Percentiles rank a stretch among this genome's conserved stretches.
Conservation (phyloP, 1,140 invertebrate species). For the Drosophila ohnishii region DNA sequence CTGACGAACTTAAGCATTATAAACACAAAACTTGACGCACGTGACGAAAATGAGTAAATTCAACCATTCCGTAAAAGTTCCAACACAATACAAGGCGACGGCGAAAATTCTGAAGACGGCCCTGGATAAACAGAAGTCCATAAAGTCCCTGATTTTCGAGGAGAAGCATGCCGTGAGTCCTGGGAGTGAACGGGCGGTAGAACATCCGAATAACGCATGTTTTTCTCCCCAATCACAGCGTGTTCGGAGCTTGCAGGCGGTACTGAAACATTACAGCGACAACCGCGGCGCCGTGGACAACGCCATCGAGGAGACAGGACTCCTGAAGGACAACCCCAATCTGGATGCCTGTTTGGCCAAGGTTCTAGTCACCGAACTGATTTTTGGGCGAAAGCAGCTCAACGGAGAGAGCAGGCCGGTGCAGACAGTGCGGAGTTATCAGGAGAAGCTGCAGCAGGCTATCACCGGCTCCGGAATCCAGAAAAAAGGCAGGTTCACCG, state of each 20-base stretch:
- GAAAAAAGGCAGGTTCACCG: conserved; percentile 64
- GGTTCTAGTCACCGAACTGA: conserved; percentile 90
- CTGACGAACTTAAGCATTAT: background rate
- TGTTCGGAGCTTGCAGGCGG: conserved; percentile 83
- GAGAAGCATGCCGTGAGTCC: conserved; percentile 86
- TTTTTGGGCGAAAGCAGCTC: conserved; percentile 91
- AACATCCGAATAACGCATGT: background rate
- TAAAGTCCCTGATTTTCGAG: conserved; percentile 89
- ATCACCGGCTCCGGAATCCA: conserved; percentile 51
- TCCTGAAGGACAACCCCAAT: conserved; percentile 87
- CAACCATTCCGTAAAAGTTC: conserved; percentile 89
- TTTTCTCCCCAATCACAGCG: conserved; percentile 49
- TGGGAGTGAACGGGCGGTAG: too few species aligned
- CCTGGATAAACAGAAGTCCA: conserved; percentile 87
- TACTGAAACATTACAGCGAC: conserved; percentile 89
- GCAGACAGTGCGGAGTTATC: conserved; percentile 87
- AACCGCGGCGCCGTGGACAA: conserved; percentile 86
- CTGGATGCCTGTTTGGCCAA: conserved; percentile 89
- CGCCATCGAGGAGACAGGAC: conserved; percentile 86
- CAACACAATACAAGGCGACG: conserved; percentile 88
- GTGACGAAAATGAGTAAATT: conserved; percentile 67
- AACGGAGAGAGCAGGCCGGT: conserved; percentile 87
- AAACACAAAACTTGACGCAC: conserved; percentile 14
- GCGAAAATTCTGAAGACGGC: conserved; percentile 86
- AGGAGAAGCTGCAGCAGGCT: conserved; percentile 84